Evolutionary conservation across 2,888 invertebrate genomes (phyloP).

Genomic region (Synergus itoensis): DNA sequence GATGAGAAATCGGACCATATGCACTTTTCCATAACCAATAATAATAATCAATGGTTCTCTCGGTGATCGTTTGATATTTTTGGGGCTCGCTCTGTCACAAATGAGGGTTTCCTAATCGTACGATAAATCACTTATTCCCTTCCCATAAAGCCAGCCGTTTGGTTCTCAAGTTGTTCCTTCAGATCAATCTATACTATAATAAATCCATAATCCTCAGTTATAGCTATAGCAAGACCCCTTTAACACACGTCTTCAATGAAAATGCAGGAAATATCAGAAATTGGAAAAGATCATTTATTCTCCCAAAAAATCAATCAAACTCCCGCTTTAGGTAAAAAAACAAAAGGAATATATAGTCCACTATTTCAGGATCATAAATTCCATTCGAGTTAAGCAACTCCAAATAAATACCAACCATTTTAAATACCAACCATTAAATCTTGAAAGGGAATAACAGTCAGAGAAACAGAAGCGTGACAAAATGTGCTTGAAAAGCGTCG

Average conservation of each 20-base stretch:
- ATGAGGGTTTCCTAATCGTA: constrained; percentile 35
- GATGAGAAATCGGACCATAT: background rate
- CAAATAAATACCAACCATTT: background rate
- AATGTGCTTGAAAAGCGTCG: constrained; percentile 35
- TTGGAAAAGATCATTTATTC: background rate
- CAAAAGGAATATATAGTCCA: no score
- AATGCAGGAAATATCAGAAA: background rate
- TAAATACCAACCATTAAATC: background rate
- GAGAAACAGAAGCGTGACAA: constrained; percentile 28
- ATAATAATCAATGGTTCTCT: background rate
- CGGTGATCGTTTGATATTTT: constrained; percentile 1
- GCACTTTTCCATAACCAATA: constrained; percentile 21
- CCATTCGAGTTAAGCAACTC: background rate
- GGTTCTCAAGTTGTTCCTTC: constrained; percentile 35
- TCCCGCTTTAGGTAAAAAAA: no score
- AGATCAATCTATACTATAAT: constrained; percentile 16
- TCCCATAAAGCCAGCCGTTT: constrained; percentile 7
- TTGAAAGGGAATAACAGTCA: background rate
- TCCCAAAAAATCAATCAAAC: background rate
- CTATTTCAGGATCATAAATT: constrained; percentile 5
- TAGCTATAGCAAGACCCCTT: background rate
- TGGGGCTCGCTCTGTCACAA: constrained; percentile 8
- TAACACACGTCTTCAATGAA: background rate
- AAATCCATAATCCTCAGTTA: constrained; percentile 9
- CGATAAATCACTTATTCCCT: constrained; percentile 38